These are phyloP conservation scores for Otocyon megalotis DNA, from an alignment of 2,113 vertebrate species.

Conservation along the genomic window DNA sequence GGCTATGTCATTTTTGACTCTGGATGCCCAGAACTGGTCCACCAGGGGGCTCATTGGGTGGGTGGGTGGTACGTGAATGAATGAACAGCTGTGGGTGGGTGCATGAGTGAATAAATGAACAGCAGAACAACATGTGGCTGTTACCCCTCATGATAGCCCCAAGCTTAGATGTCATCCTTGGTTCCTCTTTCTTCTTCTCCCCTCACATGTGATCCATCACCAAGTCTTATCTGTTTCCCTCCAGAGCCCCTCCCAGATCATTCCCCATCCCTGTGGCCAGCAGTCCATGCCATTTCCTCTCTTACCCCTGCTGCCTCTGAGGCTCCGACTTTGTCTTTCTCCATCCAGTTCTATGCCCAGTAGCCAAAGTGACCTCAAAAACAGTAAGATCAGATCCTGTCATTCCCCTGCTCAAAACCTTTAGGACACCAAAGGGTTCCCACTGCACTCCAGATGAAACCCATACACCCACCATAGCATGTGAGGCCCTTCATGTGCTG, in stretches of 20 bases:
- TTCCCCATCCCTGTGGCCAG: neutral
- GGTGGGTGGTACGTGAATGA: neutral
- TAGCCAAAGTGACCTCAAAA: neutral
- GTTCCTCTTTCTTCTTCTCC: neutral
- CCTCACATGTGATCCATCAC: no score
- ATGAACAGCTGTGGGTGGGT: no score
- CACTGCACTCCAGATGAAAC: neutral
- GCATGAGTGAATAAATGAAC: neutral
- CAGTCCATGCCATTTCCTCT: neutral
- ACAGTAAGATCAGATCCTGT: neutral
- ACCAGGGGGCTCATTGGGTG: neutral
- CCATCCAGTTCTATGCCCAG: neutral
- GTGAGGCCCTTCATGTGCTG: neutral
- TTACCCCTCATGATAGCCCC: neutral
- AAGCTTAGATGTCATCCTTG: rapidly evolving
- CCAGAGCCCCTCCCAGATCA: neutral
- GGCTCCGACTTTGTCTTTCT: neutral
- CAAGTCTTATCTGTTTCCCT: neutral
- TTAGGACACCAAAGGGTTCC: neutral
- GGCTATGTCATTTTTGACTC: neutral
- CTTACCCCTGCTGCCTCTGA: neutral
- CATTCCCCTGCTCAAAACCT: neutral
- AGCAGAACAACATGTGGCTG: neutral
- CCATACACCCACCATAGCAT: neutral
- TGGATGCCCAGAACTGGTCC: neutral